Evolutionary conservation across 1,140 invertebrate genomes (phyloP), one percentile per base, ranked within the genome.

Genomic region (Rhyzopertha dominica): DNA sequence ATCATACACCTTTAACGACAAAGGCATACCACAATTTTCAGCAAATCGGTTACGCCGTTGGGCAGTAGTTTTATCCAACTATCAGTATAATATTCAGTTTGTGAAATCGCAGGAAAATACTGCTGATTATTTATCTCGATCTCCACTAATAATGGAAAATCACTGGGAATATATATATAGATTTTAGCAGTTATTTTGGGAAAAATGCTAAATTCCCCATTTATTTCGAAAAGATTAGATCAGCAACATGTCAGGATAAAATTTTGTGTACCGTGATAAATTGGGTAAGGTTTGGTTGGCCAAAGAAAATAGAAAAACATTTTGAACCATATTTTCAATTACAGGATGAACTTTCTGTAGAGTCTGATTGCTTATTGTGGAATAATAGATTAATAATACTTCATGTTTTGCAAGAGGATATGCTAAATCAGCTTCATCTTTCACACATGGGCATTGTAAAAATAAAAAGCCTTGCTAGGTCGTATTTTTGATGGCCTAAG

Each of bases 1-100:
- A 71, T 43, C 65, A 72, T 28, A 58, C 68, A 47, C 62, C 67
- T 3, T 42, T 71, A 13, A 13, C 56, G 23, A 44, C 40, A 17
- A 58, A 51, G 42, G 32, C 9, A 45, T 46, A 39, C 37, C 48
- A 19, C 19, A 54, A 48, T 49, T 41, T 40, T 24, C 36, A n/a
- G 34, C 35, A 30, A 17, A 41, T 30, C 9, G 40, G 48, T 18
- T 29, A 40, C 36, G 45, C 40, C 10, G 39, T 43, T 47, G 46
- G 20, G 23, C 54, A 49, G 44, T 45, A 39, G 45, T 47, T 49
- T 22, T 54, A 41, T 39, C 46, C 5, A 37, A 30, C 22, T 57
- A 38, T 37, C 29, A 12, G 1, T 54, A 44, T 39, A 14, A 35
- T 10, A 44, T 49, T 14, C 24, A 47, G 36, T 44, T 50, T 34